Evolutionary conservation across 1,140 invertebrate genomes (phyloP), one percentile per base, ranked within the genome.

Genomic region (Protaetia brevitarsis): DNA sequence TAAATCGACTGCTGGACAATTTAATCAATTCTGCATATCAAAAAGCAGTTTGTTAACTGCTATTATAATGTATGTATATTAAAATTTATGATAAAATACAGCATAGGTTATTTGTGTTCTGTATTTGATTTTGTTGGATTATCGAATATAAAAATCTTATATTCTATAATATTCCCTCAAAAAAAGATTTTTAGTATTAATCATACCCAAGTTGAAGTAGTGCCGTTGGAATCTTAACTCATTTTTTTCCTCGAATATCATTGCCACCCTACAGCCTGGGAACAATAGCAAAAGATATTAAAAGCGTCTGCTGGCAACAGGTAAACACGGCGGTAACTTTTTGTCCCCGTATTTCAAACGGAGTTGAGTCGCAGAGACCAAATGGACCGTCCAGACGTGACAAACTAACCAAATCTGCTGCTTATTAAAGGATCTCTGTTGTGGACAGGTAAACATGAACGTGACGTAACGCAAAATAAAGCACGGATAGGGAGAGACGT

Each of bases 381-480:
- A 8, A 37, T 10, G 10, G 41, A 7, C 13, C 7, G 13, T 16
- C 2, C 1, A 21, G 19, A 0, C 41, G 19, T 51, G 41, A 51
- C 41, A 4, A 51, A 51, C 41, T 16, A 23, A 19, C 41, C 8
- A 23, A 23, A 34, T 34, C 5, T 34, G 2, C 31, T 8, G 13
- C 8, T 8, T n/a, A 34, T 8, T 6, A 34, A 34, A 34, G 13
- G 2, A n/a, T 2, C 8, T 8, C 41, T 13, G 11, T 4, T 13
- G 6, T 19, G 41, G 16, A n/a, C n/a, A 8, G 19, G 41, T 23
- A 51, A 51, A 10, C 10, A 10, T 3, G 41, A 51, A 19, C 41
- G 41, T 51, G 41, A 51, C 41, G 41, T 51, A 51, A 51, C 16
- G 41, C 41, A 51, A 51, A 51, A 51, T 51, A 51, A 6, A 51